Evolutionary conservation across 2,888 invertebrate species (phyloP), one percentile per base, ranked within the genome.

Genomic region (Teleogryllus oceanicus): DNA sequence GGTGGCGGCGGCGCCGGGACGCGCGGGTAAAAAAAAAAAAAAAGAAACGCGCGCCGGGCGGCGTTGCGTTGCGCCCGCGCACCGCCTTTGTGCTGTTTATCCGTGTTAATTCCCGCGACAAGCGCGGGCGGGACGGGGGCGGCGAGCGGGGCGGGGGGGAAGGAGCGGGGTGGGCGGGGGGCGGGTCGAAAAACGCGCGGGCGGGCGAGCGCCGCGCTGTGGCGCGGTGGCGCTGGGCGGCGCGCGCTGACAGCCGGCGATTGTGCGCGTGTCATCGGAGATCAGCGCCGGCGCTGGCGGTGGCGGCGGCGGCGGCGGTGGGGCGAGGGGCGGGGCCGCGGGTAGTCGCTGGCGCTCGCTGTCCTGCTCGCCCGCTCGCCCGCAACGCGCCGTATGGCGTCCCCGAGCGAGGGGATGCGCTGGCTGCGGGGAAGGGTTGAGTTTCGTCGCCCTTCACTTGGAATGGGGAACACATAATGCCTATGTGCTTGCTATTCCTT

Each of bases 41-140:
- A n/a, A 62, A 12, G 62, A 62, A 62, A 13, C 13, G 62, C n/a
- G 62, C n/a, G 62, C 16, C 62, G 62, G 16, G 12, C 62, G 62
- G 62, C 62, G 62, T 18, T 13, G 62, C 62, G 62, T n/a, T 18
- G 13, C 62, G n/a, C 62, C 13, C 62, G n/a, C 62, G 62, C 16
- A n/a, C 16, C 13, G 62, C 62, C 62, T 62, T 62, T 62, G 62
- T 62, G 62, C n/a, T 62, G 62, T 62, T 62, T 62, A 62, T 62
- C 62, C 62, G 62, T 62, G 62, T 62, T 62, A 62, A 62, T 62
- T 62, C 62, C 62, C n/a, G 62, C 62, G 62, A 62, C 62, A 62
- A 62, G 62, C 13, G 62, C 13, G 62, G 62, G 16, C 11, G 62
- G n/a, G 4, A 11, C n/a, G 62, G 13, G 62, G 62, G 62, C n/a